These are phyloP conservation scores for Auanema freiburgensis DNA, from an alignment of 2,888 invertebrate species.

Conservation along the genomic window DNA sequence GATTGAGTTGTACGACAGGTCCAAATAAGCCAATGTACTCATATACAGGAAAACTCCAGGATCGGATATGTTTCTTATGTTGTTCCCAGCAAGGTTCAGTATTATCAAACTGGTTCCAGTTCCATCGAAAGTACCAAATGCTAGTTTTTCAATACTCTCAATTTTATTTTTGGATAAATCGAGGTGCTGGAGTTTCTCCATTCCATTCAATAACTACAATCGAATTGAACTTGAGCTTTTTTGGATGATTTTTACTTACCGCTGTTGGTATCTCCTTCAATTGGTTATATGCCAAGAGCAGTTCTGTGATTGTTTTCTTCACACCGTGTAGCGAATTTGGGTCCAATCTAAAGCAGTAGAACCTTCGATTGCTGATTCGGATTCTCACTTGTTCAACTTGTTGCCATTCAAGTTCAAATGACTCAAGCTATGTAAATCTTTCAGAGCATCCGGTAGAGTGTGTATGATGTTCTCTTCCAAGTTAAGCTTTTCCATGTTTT, in stretches of 20 bases:
- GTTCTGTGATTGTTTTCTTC: constrained; percentile 44
- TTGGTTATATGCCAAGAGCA: constrained; percentile 72
- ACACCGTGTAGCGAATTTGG: not conserved
- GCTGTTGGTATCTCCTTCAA: constrained; percentile 66
- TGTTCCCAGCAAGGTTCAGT: constrained; percentile 56
- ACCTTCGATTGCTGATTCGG: not conserved
- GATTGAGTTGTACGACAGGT: constrained; percentile 81
- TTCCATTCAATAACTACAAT: constrained; percentile 28
- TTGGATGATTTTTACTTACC: constrained; percentile 14
- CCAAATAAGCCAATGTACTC: constrained; percentile 78
- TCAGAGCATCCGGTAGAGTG: constrained; percentile 79
- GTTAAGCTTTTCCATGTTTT: constrained; percentile 79
- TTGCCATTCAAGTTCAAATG: constrained; percentile 87
- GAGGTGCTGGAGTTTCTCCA: constrained; percentile 70
- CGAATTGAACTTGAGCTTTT: not conserved
- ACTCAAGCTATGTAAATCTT: constrained; percentile 82
- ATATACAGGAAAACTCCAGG: constrained; percentile 77
- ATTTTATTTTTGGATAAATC: constrained; percentile 63
- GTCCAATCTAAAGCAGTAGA: not conserved
- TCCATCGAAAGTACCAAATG: constrained; percentile 45
- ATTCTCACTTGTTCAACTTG: constrained; percentile 69
- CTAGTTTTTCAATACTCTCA: constrained; percentile 26
- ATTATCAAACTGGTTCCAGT: constrained; percentile 37
- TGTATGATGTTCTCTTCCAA: constrained; percentile 87
- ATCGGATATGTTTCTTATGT: constrained; percentile 43